Evolutionary conservation across 1,140 invertebrate genomes (phyloP).

Genomic region (Sycophila sp.): DNA sequence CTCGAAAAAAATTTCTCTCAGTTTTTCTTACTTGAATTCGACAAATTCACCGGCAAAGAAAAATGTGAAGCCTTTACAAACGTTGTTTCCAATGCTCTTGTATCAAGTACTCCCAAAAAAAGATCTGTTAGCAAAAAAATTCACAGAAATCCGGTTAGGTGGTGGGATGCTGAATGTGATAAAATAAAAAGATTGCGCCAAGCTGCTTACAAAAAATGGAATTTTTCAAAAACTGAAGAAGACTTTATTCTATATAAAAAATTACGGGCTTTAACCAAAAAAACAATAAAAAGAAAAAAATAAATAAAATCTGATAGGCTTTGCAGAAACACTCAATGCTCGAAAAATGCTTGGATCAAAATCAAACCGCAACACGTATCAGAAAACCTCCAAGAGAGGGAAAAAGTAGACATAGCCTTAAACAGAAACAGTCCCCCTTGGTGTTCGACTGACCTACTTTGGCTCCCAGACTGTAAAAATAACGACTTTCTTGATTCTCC

Average conservation of each 20-base stretch:
- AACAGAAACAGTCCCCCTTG: no score
- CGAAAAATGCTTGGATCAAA: no score
- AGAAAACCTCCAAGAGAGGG: no score
- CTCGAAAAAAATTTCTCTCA: not conserved
- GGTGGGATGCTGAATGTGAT: slow-evolving; percentile 31
- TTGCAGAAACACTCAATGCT: slow-evolving; percentile 8
- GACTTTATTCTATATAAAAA: not conserved
- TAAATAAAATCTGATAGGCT: not conserved
- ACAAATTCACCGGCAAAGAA: not conserved
- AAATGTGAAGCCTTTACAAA: not conserved
- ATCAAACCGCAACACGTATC: no score
- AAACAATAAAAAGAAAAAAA: slow-evolving; percentile 21
- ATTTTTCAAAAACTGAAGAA: slow-evolving; percentile 2
- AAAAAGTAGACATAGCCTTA: no score
- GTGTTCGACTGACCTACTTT: no score
- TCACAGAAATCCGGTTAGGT: slow-evolving; percentile 3
- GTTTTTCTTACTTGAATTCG: not conserved
- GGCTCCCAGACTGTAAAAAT: no score
- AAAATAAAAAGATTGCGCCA: not conserved
- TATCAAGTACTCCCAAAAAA: not conserved
- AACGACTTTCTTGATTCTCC: no score
- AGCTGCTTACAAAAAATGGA: not conserved
- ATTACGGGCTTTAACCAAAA: not conserved
- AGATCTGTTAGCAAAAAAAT: not conserved
- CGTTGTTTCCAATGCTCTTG: not conserved